A percentile compares a stretch with the other conserved stretches of the same genome.
phyloP scores from a whole-genome alignment of 2,797 vertebrate genomes.

The Decapterus maruadsi region DNA sequence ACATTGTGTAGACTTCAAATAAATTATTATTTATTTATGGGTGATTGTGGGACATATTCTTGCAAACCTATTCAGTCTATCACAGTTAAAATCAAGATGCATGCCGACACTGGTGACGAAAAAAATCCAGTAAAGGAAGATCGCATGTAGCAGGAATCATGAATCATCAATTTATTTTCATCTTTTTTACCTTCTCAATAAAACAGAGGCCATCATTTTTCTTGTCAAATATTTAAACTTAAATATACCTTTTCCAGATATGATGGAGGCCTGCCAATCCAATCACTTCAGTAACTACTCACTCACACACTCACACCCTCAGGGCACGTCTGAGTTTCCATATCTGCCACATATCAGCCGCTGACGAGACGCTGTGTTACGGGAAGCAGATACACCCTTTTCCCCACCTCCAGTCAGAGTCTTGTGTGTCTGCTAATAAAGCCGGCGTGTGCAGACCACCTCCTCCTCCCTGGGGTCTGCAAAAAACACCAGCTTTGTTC shows the following conservation, averaged over 20 bases:
- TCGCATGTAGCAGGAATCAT: slow-evolving; percentile 1
- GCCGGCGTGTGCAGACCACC: background rate
- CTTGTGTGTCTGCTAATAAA: slow-evolving; percentile 33
- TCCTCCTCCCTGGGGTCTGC: slow-evolving; percentile 46
- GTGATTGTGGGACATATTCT: background rate
- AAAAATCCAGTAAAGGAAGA: background rate
- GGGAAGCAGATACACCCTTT: slow-evolving; percentile 72
- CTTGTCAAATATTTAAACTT: slow-evolving; percentile 38
- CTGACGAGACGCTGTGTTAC: slow-evolving; percentile 59
- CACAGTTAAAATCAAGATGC: background rate
- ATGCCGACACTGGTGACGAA: background rate
- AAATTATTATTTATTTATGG: background rate
- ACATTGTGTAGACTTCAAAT: background rate
- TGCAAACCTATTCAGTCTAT: background rate
- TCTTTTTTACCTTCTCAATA: slow-evolving; percentile 15
- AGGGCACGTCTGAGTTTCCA: slow-evolving; percentile 57
- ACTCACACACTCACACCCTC: slow-evolving; percentile 46
- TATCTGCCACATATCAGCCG: slow-evolving; percentile 57
- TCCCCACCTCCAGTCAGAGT: slow-evolving; percentile 62
- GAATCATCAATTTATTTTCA: slow-evolving; percentile 23
- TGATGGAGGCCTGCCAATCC: slow-evolving; percentile 61
- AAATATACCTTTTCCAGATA: slow-evolving; percentile 55
- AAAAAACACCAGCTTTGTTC: slow-evolving; percentile 37
- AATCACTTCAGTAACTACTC: slow-evolving; percentile 43
- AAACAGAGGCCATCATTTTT: slow-evolving; percentile 46